Evolutionary conservation across 2,113 vertebrate species (phyloP).

Genomic region (Engraulis encrasicolus): DNA sequence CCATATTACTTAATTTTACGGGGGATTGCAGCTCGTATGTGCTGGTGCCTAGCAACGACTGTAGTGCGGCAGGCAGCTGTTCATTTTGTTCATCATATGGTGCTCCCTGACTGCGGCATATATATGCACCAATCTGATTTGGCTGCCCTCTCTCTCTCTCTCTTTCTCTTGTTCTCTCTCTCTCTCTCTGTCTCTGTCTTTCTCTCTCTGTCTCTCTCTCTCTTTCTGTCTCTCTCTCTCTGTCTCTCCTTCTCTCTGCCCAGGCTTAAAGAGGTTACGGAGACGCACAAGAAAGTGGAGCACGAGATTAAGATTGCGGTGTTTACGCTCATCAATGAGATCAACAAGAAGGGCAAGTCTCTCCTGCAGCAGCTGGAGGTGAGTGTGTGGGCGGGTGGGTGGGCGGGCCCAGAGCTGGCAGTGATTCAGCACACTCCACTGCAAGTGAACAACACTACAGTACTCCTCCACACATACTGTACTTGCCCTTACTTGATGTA

Average conservation of each 20-base stretch:
- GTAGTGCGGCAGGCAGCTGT: too few relatives aligned
- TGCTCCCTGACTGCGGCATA: neutral
- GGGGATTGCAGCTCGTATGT: neutral
- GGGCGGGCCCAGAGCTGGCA: neutral
- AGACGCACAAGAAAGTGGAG: slow-evolving; percentile 96
- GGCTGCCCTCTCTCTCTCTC: neutral
- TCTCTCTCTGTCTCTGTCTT: neutral
- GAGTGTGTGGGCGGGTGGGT: too few relatives aligned
- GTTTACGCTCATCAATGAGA: slow-evolving; percentile 99
- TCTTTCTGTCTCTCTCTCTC: neutral
- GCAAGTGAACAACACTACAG: too few relatives aligned
- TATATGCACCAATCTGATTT: neutral
- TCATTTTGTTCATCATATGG: neutral
- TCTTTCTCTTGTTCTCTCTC: neutral
- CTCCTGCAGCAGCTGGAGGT: slow-evolving; percentile 98
- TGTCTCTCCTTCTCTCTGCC: neutral
- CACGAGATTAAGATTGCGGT: slow-evolving; percentile 99
- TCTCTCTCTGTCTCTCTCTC: neutral
- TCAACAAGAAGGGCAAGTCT: slow-evolving; percentile 99
- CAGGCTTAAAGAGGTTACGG: slow-evolving; percentile 96
- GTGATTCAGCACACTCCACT: neutral
- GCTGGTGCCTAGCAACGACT: neutral
- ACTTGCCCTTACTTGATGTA: too few relatives aligned
- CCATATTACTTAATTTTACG: too few relatives aligned
- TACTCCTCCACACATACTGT: too few relatives aligned